Evolutionary conservation across 1,140 invertebrate genomes (phyloP).

Genomic region (Drosophila saltans): DNA sequence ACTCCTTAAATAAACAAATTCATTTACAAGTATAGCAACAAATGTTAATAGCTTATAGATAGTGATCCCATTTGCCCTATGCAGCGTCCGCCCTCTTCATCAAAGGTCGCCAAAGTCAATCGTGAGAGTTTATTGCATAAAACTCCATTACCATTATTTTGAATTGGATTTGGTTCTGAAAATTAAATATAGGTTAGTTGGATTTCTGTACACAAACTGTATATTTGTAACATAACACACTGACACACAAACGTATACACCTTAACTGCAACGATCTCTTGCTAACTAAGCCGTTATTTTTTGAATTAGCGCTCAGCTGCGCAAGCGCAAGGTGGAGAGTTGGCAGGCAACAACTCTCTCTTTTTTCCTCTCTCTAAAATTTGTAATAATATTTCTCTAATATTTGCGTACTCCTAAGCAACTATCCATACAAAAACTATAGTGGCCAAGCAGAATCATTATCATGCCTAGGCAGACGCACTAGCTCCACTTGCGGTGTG

Average conservation of each 20-base stretch:
- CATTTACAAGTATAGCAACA: slow-evolving; percentile 61
- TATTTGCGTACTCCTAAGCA: neutral
- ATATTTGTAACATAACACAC: too few relatives aligned
- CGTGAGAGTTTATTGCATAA: slow-evolving; percentile 94
- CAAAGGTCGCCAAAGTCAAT: slow-evolving; percentile 94
- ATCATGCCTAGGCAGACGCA: neutral
- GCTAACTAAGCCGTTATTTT: too few relatives aligned
- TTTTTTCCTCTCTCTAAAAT: too few relatives aligned
- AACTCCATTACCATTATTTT: slow-evolving; percentile 81
- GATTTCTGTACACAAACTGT: neutral
- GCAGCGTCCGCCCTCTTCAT: slow-evolving; percentile 92
- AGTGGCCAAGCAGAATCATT: neutral
- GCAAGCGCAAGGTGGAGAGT: too few relatives aligned
- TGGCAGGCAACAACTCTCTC: too few relatives aligned
- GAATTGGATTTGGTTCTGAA: slow-evolving; percentile 82
- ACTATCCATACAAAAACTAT: neutral
- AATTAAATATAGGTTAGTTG: slow-evolving; percentile 17
- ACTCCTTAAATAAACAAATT: slow-evolving; percentile 58
- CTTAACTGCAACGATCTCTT: too few relatives aligned
- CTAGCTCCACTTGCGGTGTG: neutral
- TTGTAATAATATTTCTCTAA: too few relatives aligned
- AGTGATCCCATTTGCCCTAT: slow-evolving; percentile 90
- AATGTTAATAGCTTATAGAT: slow-evolving; percentile 87
- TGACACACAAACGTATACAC: too few relatives aligned
- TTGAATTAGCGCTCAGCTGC: too few relatives aligned